A percentile compares a stretch with the other conserved stretches of the same genome.
phyloP scores from a whole-genome alignment of 2,113 vertebrate genomes.

The Dromas ardeola region DNA sequence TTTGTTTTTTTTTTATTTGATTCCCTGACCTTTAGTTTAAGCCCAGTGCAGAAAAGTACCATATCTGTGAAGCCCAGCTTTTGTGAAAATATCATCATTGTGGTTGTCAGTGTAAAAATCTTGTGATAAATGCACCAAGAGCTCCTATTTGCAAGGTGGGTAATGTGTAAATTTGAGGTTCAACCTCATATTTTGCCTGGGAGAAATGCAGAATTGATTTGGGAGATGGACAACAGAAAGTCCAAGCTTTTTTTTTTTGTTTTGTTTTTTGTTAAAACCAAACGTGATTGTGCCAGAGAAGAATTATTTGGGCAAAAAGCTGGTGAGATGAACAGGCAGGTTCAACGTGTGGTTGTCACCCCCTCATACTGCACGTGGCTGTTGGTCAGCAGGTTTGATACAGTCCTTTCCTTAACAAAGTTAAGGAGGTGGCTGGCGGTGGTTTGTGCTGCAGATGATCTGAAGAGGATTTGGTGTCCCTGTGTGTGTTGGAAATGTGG shows the following conservation, averaged over 20 bases:
- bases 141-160: background rate
- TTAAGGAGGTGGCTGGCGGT: background rate
- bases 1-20: background rate
- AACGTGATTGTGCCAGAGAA: background rate
- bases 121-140: background rate
- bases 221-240: background rate
- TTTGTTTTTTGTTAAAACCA: background rate
- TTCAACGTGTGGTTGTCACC: background rate
- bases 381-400: background rate
- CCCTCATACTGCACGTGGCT: background rate
- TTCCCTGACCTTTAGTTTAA: background rate
- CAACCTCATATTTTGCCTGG: background rate
- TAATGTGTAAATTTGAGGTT: background rate
- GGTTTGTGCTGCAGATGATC: background rate
- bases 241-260: no score
- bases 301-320: background rate
- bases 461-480: background rate
- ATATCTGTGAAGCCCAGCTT: background rate
- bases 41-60: fast-evolving
- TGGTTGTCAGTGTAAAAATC: background rate
- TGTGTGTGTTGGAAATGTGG: background rate
- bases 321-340: background rate
- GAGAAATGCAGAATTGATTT: background rate
- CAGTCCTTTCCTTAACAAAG: background rate
- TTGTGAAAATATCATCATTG: background rate